Evolutionary conservation across 2,113 vertebrate genomes (phyloP).

Genomic region (Romanogobio albipinnatus): DNA sequence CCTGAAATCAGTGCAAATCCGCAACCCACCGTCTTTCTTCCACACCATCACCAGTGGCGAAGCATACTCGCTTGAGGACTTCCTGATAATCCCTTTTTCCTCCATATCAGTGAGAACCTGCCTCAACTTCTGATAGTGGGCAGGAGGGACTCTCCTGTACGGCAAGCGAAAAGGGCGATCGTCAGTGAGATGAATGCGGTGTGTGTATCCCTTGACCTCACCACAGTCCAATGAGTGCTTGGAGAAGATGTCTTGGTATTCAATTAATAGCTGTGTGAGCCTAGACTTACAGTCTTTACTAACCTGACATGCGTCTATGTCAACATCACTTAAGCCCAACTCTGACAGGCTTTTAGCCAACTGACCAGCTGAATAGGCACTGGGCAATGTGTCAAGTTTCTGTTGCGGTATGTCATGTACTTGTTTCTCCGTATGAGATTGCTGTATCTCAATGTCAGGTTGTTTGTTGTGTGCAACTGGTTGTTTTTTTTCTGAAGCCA

Average conservation of each 20-base stretch:
- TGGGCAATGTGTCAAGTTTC: background rate
- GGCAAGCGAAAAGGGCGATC: constrained; percentile 35
- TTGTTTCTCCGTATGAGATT: no score
- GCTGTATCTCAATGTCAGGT: no score
- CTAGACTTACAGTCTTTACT: background rate
- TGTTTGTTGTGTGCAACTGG: no score
- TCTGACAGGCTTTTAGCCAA: background rate
- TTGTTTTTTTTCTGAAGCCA: no score
- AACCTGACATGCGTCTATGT: background rate
- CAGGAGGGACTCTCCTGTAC: constrained; percentile 10
- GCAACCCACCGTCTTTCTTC: no score
- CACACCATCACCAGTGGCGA: no score
- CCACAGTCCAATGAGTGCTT: constrained; percentile 45
- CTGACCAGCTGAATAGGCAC: background rate
- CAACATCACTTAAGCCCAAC: constrained; percentile 9
- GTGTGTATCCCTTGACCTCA: constrained; percentile 16
- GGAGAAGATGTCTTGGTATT: constrained; percentile 43
- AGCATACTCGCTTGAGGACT: no score
- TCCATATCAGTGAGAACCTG: no score
- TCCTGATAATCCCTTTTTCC: no score
- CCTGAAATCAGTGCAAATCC: no score
- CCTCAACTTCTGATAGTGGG: constrained; percentile 22
- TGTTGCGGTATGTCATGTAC: background rate
- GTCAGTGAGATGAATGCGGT: constrained; percentile 19
- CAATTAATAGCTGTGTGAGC: constrained; percentile 23